Percentiles rank a stretch among this genome's conserved stretches.
Evolutionary conservation across 1,140 invertebrate genomes (phyloP).

Genomic region (Drosophila aff.): DNA sequence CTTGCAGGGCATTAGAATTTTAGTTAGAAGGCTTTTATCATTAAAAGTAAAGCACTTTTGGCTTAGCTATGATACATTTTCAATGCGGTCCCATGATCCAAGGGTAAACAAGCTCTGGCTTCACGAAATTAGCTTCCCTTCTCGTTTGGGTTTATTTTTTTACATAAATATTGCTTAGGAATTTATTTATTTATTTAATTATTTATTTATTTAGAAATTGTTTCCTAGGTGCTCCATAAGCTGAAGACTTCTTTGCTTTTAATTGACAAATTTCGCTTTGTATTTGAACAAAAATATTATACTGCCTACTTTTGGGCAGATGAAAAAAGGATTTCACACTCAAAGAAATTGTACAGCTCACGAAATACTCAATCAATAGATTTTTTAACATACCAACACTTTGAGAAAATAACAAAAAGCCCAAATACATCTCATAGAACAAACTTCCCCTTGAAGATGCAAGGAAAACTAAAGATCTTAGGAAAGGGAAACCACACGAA

Average conservation of each 20-base stretch:
- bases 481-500: not conserved
- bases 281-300: not conserved
- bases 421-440: not conserved
- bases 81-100: too few species aligned
- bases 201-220: too few species aligned
- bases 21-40: too few species aligned
- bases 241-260: not conserved
- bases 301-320: not conserved
- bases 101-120: too few species aligned
- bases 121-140: too few species aligned
- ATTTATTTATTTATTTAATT: too few species aligned
- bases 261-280: not conserved
- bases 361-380: too few species aligned
- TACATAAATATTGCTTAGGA: too few species aligned
- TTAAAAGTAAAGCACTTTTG: too few species aligned
- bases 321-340: not conserved
- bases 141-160: too few species aligned
- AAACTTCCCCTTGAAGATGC: not conserved
- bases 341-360: not conserved
- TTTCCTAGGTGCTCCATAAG: not conserved
- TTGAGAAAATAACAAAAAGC: not conserved
- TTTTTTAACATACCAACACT: not conserved
- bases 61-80: too few species aligned
- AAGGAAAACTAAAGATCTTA: not conserved
- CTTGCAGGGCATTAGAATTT: too few species aligned